These are phyloP conservation scores for Thoracochromis brauschi DNA, from an alignment of 2,113 vertebrate genomes.

Conservation along the genomic window DNA sequence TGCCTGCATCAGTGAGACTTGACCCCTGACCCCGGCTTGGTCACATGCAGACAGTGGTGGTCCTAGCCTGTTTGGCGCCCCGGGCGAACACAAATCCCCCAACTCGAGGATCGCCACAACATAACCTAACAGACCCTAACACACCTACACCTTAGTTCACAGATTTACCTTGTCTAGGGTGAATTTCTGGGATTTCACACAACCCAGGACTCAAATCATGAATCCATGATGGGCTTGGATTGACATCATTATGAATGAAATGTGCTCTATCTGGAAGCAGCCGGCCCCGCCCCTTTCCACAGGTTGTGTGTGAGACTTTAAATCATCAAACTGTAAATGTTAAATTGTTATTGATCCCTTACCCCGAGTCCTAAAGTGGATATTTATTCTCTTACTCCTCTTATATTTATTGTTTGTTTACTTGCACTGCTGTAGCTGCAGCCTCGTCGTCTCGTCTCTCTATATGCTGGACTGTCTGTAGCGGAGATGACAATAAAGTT, in stretches of 20 bases:
- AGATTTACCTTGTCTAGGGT: fast-evolving
- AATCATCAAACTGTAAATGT: too few species aligned
- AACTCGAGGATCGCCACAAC: fast-evolving
- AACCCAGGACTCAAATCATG: fast-evolving
- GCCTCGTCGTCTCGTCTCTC: too few species aligned
- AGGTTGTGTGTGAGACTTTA: fast-evolving
- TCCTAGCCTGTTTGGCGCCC: not conserved
- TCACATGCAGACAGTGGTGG: not conserved
- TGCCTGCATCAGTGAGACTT: not conserved
- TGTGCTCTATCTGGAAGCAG: fast-evolving
- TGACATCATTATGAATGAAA: not conserved
- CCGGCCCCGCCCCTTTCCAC: fast-evolving
- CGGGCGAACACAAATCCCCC: not conserved
- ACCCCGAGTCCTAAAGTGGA: fast-evolving
- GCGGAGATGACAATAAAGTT: too few species aligned
- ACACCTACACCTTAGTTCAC: fast-evolving
- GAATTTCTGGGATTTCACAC: fast-evolving
- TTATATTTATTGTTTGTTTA: too few species aligned
- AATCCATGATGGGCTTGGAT: not conserved
- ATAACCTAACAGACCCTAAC: not conserved
- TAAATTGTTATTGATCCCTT: too few species aligned
- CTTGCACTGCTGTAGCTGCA: fast-evolving
- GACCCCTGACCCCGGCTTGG: not conserved
- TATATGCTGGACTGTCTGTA: fast-evolving
- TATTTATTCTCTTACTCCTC: fast-evolving